Percentiles rank a stretch among this genome's conserved stretches.
Evolutionary conservation across 2,113 vertebrate genomes (phyloP).

Genomic region (Carollia perspicillata): DNA sequence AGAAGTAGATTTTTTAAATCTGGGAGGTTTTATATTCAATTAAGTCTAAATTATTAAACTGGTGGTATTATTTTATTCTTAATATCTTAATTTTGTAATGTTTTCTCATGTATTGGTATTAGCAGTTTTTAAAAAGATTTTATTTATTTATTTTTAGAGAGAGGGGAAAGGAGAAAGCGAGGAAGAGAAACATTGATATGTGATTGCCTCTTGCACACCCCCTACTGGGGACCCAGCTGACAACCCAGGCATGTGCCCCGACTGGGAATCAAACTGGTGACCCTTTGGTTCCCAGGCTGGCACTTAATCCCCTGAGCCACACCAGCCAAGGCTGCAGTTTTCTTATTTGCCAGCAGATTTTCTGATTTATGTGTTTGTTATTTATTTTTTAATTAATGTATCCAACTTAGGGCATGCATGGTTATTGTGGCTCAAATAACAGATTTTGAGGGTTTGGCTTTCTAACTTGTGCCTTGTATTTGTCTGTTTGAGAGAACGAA

Average conservation of each 20-base stretch:
- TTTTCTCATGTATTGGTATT: neutral
- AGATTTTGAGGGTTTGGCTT: neutral
- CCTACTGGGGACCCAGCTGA: too few species aligned
- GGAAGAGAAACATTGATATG: too few species aligned
- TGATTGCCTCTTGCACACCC: too few species aligned
- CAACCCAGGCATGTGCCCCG: too few species aligned
- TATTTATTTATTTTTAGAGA: too few species aligned
- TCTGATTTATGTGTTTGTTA: neutral
- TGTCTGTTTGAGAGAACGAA: neutral
- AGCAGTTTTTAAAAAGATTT: neutral
- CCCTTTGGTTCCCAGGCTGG: too few species aligned
- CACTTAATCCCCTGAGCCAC: too few species aligned
- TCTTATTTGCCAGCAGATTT: neutral
- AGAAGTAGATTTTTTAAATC: neutral
- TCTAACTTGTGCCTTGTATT: neutral
- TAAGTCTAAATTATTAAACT: neutral
- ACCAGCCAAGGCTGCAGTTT: neutral
- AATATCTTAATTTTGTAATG: slow-evolving; percentile 23
- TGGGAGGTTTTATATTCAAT: neutral
- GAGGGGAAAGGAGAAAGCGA: too few species aligned
- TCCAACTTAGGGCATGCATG: neutral
- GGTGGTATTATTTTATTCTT: neutral
- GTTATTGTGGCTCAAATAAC: neutral
- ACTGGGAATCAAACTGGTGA: too few species aligned
- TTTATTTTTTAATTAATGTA: neutral